Percentiles rank a stretch among this genome's conserved stretches.
These are phyloP conservation scores for Scortum barcoo DNA, from an alignment of 2,113 vertebrate genomes.

Conservation along the genomic window DNA sequence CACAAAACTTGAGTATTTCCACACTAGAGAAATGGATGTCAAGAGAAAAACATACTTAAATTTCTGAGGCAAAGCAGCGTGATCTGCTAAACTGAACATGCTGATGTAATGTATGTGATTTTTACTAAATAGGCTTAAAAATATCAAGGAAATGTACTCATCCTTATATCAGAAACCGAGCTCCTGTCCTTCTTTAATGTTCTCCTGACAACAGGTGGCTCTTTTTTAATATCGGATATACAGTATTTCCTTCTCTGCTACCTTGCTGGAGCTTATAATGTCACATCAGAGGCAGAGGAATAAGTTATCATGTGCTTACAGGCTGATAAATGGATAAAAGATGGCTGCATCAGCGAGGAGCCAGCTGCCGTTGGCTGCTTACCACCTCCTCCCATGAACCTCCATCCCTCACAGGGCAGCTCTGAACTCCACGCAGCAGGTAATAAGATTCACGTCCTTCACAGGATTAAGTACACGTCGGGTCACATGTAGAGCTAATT, in stretches of 20 bases:
- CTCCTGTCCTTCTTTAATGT: neutral
- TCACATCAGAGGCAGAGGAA: conserved; percentile 12
- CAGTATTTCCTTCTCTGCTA: neutral
- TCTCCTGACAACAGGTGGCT: conserved; percentile 2
- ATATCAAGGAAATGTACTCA: neutral
- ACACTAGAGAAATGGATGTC: neutral
- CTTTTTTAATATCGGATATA: neutral
- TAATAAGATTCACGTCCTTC: conserved; percentile 27
- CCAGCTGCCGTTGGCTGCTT: neutral
- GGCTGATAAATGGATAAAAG: conserved; percentile 35
- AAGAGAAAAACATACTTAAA: neutral
- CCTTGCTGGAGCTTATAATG: conserved; percentile 9
- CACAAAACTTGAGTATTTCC: neutral
- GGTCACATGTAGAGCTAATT: conserved; percentile 46
- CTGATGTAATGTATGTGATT: neutral
- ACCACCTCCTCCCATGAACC: neutral
- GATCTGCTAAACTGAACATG: neutral
- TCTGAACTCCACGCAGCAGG: conserved; percentile 10
- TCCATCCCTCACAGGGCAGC: neutral
- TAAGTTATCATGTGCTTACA: neutral
- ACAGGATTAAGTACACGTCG: conserved; percentile 21
- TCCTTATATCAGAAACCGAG: neutral
- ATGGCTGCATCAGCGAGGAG: neutral
- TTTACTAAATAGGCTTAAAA: neutral
- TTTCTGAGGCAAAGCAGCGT: neutral